Percentiles rank a stretch among this genome's conserved stretches.
phyloP scores from a whole-genome alignment of 1,140 invertebrate genomes.

The Zaprionus capensis region DNA sequence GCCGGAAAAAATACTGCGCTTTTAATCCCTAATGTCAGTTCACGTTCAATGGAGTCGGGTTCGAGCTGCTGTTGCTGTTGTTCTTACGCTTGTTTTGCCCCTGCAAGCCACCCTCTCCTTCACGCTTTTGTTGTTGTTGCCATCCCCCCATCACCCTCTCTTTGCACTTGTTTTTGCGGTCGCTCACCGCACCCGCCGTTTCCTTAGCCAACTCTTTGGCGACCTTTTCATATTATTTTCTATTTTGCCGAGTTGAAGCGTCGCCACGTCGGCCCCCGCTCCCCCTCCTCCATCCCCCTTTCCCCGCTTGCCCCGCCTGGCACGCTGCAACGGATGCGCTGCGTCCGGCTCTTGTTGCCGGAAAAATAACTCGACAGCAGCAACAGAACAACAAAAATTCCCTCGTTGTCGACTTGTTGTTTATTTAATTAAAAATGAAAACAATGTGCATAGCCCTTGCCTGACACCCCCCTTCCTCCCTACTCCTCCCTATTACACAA shows the following conservation, averaged over 20 bases:
- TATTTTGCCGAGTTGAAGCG: background rate
- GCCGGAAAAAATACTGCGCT: conserved; percentile 57
- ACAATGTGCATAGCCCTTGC: conserved; percentile 42
- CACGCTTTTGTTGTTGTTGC: background rate
- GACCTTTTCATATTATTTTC: conserved; percentile 48
- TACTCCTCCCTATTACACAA: background rate
- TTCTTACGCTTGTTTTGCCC: background rate
- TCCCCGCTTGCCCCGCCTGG: background rate
- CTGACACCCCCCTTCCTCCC: background rate
- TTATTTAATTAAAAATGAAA: conserved; percentile 70
- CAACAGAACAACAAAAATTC: conserved; percentile 33
- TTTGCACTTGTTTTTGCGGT: conserved; percentile 26
- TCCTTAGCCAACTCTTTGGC: conserved; percentile 48
- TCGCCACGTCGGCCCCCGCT: background rate
- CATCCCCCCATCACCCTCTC: background rate
- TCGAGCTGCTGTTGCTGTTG: conserved; percentile 17
- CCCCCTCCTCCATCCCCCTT: too few species aligned
- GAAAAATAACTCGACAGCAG: conserved; percentile 58
- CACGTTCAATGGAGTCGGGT: conserved; percentile 64
- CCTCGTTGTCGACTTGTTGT: conserved; percentile 49
- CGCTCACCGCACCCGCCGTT: conserved; percentile 32
- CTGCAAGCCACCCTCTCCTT: background rate
- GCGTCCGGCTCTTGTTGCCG: conserved; percentile 53
- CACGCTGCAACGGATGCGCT: conserved; percentile 53
- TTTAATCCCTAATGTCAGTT: conserved; percentile 72